A percentile compares a stretch with the other conserved stretches of the same genome.
Conservation (phyloP, 2,888 invertebrate species). For the Tachystola acroxantha region DNA sequence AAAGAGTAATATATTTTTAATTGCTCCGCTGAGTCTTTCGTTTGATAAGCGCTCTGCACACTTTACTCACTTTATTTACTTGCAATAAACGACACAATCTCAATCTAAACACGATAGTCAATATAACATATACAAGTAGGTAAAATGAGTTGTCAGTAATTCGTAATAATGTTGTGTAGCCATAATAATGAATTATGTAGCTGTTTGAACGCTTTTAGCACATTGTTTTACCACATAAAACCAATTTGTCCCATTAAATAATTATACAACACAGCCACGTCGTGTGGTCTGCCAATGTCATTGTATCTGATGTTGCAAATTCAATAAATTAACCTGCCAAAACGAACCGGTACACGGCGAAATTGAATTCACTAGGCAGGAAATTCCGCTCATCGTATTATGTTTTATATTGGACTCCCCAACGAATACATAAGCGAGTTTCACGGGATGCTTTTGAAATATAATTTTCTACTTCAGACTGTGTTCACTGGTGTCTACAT, state of each 20-base stretch:
- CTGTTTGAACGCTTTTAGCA: too few relatives aligned
- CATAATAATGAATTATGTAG: too few relatives aligned
- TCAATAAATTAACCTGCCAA: slow-evolving; percentile 42
- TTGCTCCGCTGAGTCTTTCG: too few relatives aligned
- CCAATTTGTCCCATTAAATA: slow-evolving; percentile 2
- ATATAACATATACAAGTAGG: too few relatives aligned
- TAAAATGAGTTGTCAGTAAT: too few relatives aligned
- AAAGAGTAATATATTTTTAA: too few relatives aligned
- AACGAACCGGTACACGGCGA: slow-evolving; percentile 32
- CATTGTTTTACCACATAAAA: slow-evolving; percentile 3
- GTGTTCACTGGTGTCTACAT: neutral
- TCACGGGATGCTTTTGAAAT: neutral
- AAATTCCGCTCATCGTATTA: slow-evolving; percentile 25
- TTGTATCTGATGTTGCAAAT: slow-evolving; percentile 20
- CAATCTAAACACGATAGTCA: too few relatives aligned
- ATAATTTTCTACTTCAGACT: neutral
- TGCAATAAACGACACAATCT: too few relatives aligned
- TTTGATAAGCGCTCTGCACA: too few relatives aligned
- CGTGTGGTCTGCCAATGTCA: neutral
- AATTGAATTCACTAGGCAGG: slow-evolving; percentile 22
- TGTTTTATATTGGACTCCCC: slow-evolving; percentile 22
- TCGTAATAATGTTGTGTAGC: too few relatives aligned
- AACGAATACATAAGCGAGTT: slow-evolving; percentile 11
- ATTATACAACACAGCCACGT: neutral
- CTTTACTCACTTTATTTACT: too few relatives aligned